Conservation (phyloP, 2,113 vertebrate genomes). For the Amia ocellicauda region DNA sequence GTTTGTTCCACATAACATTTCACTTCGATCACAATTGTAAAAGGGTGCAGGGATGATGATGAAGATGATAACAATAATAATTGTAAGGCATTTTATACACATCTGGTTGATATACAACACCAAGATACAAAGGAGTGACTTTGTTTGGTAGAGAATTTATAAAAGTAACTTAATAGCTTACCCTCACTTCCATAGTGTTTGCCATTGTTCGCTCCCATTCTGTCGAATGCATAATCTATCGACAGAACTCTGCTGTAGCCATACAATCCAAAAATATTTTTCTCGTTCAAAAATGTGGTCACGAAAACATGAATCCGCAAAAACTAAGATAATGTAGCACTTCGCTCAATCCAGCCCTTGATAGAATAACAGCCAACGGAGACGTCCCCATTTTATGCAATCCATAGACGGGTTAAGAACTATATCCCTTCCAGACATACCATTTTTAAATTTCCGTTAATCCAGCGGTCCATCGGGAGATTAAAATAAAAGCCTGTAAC, state of each 20-base stretch:
- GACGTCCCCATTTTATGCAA: conserved; percentile 47
- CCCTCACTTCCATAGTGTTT: conserved; percentile 96
- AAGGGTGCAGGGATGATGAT: too few species aligned
- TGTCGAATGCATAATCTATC: conserved; percentile 81
- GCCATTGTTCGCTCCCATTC: conserved; percentile 97
- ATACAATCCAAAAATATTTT: background rate
- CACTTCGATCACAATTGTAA: too few species aligned
- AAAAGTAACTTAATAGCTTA: conserved; percentile 52
- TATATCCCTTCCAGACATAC: conserved; percentile 11
- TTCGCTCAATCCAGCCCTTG: conserved; percentile 65
- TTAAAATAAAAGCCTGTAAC: conserved; percentile 9
- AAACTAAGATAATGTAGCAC: conserved; percentile 26
- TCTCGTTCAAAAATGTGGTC: background rate
- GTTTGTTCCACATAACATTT: too few species aligned
- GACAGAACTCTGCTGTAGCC: conserved; percentile 32
- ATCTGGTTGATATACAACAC: too few species aligned
- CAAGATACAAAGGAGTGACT: too few species aligned
- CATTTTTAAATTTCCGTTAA: background rate
- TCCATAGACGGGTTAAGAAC: conserved; percentile 29
- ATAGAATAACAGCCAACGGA: conserved; percentile 19
- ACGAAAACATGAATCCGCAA: background rate
- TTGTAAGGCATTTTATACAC: too few species aligned
- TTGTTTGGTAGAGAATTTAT: too few species aligned
- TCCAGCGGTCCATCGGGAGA: background rate
- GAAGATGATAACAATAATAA: too few species aligned